Evolutionary conservation across 2,888 invertebrate genomes (phyloP).

Genomic region (Dicycla oo): DNA sequence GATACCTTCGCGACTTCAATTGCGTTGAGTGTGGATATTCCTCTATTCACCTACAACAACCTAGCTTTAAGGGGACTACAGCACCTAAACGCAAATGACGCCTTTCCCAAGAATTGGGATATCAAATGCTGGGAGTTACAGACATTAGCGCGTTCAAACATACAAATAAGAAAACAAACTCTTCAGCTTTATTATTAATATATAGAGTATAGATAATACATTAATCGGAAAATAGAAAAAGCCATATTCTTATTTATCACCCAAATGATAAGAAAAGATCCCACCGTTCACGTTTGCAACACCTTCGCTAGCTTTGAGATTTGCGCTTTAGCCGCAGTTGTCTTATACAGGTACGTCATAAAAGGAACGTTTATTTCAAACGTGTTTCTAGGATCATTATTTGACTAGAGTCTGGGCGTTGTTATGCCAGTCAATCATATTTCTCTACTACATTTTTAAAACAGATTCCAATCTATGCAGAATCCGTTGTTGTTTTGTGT

Average conservation of each 20-base stretch:
- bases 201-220: too few species aligned
- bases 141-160: too few species aligned
- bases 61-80: slow-evolving; percentile 20
- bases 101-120: too few species aligned
- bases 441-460: slow-evolving; percentile 20
- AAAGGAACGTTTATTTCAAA: slow-evolving; percentile 38
- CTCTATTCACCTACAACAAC: slow-evolving; percentile 24
- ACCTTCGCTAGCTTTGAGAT: background rate
- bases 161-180: too few species aligned
- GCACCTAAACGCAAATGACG: too few species aligned
- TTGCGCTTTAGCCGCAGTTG: slow-evolving; percentile 1
- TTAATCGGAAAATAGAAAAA: background rate
- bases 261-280: slow-evolving; percentile 1
- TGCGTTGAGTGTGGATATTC: slow-evolving; percentile 32
- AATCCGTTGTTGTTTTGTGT: slow-evolving; percentile 23
- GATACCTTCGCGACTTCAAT: slow-evolving; percentile 17
- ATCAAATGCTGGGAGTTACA: too few species aligned
- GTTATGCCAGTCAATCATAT: slow-evolving; percentile 36
- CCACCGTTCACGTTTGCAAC: background rate
- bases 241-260: background rate
- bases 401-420: slow-evolving; percentile 33
- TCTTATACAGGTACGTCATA: slow-evolving; percentile 29
- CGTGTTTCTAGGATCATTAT: slow-evolving; percentile 36
- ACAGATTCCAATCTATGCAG: slow-evolving; percentile 25
- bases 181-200: too few species aligned